phyloP scores from a whole-genome alignment of 2,797 vertebrate genomes.

The Acropternis orthonyx region DNA sequence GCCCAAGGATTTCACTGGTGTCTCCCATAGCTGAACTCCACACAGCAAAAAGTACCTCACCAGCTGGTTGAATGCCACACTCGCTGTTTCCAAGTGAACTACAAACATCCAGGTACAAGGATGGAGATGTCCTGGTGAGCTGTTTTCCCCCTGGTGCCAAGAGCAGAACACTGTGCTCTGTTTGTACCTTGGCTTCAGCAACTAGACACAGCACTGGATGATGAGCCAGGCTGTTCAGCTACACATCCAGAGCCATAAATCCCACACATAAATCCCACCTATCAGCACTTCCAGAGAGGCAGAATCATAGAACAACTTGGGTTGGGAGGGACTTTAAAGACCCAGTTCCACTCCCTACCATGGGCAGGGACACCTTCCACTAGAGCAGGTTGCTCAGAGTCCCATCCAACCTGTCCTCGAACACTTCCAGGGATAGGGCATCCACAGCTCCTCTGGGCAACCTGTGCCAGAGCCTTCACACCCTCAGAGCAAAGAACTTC shows the following conservation, averaged over 20 bases:
- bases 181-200: background rate
- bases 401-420: rapidly evolving
- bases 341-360: background rate
- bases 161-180: background rate
- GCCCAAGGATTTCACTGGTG: background rate
- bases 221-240: background rate
- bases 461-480: background rate
- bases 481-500: background rate
- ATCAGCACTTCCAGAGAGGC: rapidly evolving
- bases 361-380: background rate
- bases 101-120: background rate
- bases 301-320: background rate
- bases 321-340: background rate
- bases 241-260: background rate
- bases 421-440: background rate
- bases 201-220: background rate
- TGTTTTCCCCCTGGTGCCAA: background rate
- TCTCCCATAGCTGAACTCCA: background rate
- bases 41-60: background rate
- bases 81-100: background rate
- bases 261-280: background rate
- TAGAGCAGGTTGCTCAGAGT: rapidly evolving
- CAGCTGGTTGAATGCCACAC: background rate
- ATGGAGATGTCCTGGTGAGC: background rate
- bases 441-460: no score